These are phyloP conservation scores for Peromyscus nudipes DNA, from an alignment of 2,797 vertebrate genomes.

Conservation along the genomic window DNA sequence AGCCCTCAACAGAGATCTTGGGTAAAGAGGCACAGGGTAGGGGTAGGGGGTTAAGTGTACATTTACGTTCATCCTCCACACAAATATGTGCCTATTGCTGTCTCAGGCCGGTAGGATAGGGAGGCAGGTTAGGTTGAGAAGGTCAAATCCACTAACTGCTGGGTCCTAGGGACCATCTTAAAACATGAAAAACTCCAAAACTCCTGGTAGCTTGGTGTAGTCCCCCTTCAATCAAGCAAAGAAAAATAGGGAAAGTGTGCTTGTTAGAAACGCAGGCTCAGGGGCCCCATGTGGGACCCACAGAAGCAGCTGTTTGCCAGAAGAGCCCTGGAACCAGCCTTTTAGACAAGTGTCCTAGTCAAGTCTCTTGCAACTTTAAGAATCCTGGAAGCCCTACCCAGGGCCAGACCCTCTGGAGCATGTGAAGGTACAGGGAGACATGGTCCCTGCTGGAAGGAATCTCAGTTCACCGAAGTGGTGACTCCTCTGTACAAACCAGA, in stretches of 20 bases:
- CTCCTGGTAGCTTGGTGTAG: background rate
- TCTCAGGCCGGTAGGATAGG: background rate
- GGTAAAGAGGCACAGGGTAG: background rate
- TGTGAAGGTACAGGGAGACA: background rate
- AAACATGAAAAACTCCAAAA: slow-evolving; percentile 17
- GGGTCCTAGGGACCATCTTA: background rate
- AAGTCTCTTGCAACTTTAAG: background rate
- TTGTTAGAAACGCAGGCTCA: slow-evolving; percentile 39
- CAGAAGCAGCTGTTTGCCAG: background rate
- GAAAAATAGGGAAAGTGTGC: background rate
- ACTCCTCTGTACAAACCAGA: background rate
- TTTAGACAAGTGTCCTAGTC: background rate
- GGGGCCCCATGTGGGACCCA: background rate
- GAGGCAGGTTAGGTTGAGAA: background rate
- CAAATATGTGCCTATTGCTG: background rate
- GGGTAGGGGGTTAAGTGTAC: background rate
- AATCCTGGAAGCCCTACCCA: background rate
- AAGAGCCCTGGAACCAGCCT: background rate
- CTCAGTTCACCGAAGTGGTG: background rate
- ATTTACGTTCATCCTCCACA: background rate
- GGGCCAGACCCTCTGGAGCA: background rate
- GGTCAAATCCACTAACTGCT: background rate
- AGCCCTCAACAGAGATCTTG: background rate
- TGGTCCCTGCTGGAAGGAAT: background rate
- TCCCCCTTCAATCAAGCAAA: background rate